Conservation (phyloP, 2,888 invertebrate genomes). For the Dermolepida albohirtum region DNA sequence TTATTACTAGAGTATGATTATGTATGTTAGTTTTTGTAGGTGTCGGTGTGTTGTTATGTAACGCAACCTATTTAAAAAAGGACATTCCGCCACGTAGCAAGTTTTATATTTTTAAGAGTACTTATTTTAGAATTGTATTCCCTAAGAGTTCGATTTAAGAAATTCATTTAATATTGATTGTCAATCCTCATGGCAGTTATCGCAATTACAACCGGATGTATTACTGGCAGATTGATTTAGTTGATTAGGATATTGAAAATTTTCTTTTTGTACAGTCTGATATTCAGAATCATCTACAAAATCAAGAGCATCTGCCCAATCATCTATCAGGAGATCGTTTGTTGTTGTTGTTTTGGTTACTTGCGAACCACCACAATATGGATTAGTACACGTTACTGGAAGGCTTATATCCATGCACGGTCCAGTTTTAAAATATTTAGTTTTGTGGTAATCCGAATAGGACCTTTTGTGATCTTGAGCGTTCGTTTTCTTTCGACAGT, state of each 20-base stretch:
- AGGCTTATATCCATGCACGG: conserved; percentile 18
- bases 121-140: too few relatives aligned
- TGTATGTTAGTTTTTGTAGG: background rate
- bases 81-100: too few relatives aligned
- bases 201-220: conserved; percentile 9
- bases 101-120: too few relatives aligned
- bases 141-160: too few relatives aligned
- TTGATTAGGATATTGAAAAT: background rate
- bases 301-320: conserved; percentile 19
- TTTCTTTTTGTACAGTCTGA: conserved; percentile 13
- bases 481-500: too few relatives aligned
- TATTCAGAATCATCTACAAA: conserved; percentile 11
- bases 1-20: background rate
- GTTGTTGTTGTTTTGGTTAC: background rate
- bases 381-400: conserved; percentile 3
- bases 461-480: too few relatives aligned
- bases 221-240: background rate
- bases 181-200: background rate
- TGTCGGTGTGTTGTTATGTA: too few relatives aligned
- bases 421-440: conserved; percentile 18
- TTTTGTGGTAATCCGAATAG: background rate
- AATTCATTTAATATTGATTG: too few relatives aligned
- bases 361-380: conserved; percentile 1
- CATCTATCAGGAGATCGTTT: conserved; percentile 2
- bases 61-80: too few relatives aligned